These are phyloP conservation scores for Octodonta nipae DNA, from an alignment of 2,888 invertebrate genomes.

Conservation along the genomic window DNA sequence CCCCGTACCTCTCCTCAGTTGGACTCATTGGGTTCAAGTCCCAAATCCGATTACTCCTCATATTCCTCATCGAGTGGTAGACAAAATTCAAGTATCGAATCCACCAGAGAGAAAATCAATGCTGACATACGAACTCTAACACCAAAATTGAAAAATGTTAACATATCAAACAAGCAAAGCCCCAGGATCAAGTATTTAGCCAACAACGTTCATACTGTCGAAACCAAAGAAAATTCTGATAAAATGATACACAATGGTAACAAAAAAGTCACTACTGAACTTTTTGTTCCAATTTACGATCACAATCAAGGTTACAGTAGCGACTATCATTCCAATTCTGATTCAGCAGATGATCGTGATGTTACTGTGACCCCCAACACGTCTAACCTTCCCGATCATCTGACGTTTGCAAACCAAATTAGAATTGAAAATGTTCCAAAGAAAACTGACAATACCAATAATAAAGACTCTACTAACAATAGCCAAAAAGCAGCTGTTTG, in stretches of 20 bases:
- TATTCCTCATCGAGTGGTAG: constrained; percentile 21
- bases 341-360: too few species aligned
- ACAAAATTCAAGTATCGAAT: constrained; percentile 11
- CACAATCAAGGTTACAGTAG: constrained; percentile 7
- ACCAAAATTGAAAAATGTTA: constrained; percentile 18
- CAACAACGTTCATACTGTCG: constrained; percentile 14
- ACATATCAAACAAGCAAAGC: constrained; percentile 16
- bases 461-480: constrained; percentile 12
- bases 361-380: too few species aligned
- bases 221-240: constrained; percentile 7
- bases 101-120: constrained; percentile 20
- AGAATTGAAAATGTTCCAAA: too few species aligned
- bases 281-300: constrained; percentile 15
- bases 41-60: constrained; percentile 24
- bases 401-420: constrained; percentile 18
- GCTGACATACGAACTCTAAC: constrained; percentile 17
- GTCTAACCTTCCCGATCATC: constrained; percentile 17
- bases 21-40: constrained; percentile 25
- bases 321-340: constrained; percentile 1
- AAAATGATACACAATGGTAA: not conserved
- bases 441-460: constrained; percentile 14
- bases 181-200: constrained; percentile 17
- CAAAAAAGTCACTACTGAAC: constrained; percentile 8
- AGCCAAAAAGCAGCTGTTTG: constrained; percentile 13
- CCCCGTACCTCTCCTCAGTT: constrained; percentile 19